Percentiles rank a stretch among this genome's conserved stretches.
Conservation (phyloP, 1,140 invertebrate genomes). For the Eriocheir sinensis region DNA sequence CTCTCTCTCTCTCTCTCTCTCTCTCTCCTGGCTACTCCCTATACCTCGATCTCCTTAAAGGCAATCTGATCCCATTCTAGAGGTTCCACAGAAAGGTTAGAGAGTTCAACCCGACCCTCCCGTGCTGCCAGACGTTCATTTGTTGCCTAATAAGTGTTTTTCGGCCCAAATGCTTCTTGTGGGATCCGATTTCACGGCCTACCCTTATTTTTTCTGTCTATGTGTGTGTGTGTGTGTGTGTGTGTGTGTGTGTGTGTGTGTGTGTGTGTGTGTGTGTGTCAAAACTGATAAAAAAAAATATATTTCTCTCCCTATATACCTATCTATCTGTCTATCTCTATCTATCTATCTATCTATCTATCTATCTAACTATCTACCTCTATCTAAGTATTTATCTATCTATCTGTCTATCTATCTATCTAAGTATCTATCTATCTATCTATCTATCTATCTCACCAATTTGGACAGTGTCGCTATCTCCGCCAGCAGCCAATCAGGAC, state of each 20-base stretch:
- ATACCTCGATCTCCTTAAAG: too few relatives aligned
- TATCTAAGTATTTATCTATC: too few relatives aligned
- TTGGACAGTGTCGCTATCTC: slow-evolving; percentile 69
- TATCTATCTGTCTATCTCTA: neutral
- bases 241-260: slow-evolving; percentile 28
- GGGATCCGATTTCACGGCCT: too few relatives aligned
- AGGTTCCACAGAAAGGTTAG: too few relatives aligned
- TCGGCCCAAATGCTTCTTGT: too few relatives aligned
- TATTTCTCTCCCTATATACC: too few relatives aligned
- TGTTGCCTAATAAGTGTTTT: too few relatives aligned
- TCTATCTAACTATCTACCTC: neutral
- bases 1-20: neutral
- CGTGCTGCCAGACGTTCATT: too few relatives aligned
- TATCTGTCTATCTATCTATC: neutral
- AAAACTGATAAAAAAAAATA: neutral
- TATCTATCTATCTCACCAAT: slow-evolving; percentile 43
- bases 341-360: neutral
- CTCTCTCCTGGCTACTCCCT: too few relatives aligned
- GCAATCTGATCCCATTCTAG: too few relatives aligned
- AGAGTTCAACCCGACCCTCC: too few relatives aligned
- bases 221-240: slow-evolving; percentile 28
- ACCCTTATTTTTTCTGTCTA: neutral
- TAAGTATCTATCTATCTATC: neutral
- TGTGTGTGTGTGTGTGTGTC: slow-evolving; percentile 11
- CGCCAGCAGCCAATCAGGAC: slow-evolving; percentile 73